phyloP scores from a whole-genome alignment of 1,140 invertebrate species.

The Pollicipes pollicipes region DNA sequence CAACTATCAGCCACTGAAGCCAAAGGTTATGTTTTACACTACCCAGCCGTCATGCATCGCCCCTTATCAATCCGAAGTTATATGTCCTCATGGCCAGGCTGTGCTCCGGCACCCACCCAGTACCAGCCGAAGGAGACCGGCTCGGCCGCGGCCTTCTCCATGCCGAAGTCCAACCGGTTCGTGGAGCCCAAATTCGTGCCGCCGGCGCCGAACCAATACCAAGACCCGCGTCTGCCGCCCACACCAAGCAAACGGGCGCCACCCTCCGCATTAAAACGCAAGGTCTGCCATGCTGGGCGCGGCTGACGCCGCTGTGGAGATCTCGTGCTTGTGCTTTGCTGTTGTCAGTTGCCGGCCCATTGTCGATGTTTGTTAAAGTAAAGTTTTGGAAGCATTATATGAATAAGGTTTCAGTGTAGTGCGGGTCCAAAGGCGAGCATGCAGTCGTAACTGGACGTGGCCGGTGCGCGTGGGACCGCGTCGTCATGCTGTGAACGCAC shows the following conservation, averaged over 20 bases:
- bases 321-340: too few species aligned
- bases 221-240: background rate
- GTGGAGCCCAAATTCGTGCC: background rate
- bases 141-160: background rate
- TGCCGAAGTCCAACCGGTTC: background rate
- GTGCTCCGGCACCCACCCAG: background rate
- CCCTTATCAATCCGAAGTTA: background rate
- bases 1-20: background rate
- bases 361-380: background rate
- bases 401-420: too few species aligned
- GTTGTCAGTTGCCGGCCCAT: too few species aligned
- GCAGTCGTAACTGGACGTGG: too few species aligned
- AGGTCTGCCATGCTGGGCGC: background rate
- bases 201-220: background rate
- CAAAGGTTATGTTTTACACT: background rate
- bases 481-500: too few species aligned
- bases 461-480: too few species aligned
- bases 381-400: too few species aligned
- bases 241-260: background rate
- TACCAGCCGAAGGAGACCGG: background rate
- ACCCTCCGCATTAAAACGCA: background rate
- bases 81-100: background rate
- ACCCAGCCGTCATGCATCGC: background rate
- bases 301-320: too few species aligned
- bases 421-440: too few species aligned